Percentiles rank a stretch among this genome's conserved stretches.
phyloP scores from a whole-genome alignment of 2,888 invertebrate genomes.

The Meiosimyza platycephala region DNA sequence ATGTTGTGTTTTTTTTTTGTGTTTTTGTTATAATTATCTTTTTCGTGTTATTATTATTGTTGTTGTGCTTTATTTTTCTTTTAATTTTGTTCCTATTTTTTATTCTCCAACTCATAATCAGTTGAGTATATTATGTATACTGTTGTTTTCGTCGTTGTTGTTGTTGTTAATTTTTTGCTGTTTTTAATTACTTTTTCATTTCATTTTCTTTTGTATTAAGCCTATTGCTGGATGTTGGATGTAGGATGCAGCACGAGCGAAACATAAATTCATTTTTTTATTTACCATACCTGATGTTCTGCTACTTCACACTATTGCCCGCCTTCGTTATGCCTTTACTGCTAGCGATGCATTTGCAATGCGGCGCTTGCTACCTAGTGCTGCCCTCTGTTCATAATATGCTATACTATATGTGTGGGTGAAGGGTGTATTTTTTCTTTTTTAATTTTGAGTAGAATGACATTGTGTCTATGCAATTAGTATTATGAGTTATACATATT shows the following conservation, averaged over 20 bases:
- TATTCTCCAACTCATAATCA: slow-evolving; percentile 26
- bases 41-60: slow-evolving; percentile 21
- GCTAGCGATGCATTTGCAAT: too few relatives aligned
- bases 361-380: too few relatives aligned
- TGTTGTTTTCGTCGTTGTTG: slow-evolving; percentile 12
- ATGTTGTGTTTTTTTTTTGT: slow-evolving; percentile 36
- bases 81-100: slow-evolving; percentile 44
- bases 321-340: background rate
- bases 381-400: slow-evolving; percentile 8
- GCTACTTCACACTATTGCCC: background rate
- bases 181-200: slow-evolving; percentile 59
- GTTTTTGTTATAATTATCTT: slow-evolving; percentile 22
- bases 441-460: slow-evolving; percentile 55
- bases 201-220: slow-evolving; percentile 55
- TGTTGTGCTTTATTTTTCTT: slow-evolving; percentile 43
- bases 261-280: slow-evolving; percentile 5
- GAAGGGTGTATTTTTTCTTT: background rate
- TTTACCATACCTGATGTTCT: background rate
- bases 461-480: slow-evolving; percentile 67
- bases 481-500: slow-evolving; percentile 61
- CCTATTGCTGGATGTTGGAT: slow-evolving; percentile 15
- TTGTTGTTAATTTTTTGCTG: slow-evolving; percentile 42
- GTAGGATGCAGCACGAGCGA: slow-evolving; percentile 3
- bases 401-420: background rate
- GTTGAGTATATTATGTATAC: slow-evolving; percentile 25